Percentiles rank a stretch among this genome's conserved stretches.
These are phyloP conservation scores for Pseudococcus viburni DNA, from an alignment of 2,888 invertebrate genomes.

Conservation along the genomic window DNA sequence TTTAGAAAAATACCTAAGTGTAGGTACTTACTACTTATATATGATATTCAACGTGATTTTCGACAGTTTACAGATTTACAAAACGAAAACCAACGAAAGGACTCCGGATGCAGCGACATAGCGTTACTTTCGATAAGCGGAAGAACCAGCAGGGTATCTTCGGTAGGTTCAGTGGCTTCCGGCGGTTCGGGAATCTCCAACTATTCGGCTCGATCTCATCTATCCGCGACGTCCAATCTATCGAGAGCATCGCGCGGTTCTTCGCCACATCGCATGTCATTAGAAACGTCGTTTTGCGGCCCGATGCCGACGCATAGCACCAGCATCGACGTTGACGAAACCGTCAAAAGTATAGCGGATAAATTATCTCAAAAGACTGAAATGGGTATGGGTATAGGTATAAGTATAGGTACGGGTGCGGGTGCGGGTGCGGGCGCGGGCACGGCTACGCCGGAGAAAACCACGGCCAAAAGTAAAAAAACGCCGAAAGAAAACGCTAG, in stretches of 20 bases:
- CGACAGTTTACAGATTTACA: constrained; percentile 59
- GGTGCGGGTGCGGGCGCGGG: neutral
- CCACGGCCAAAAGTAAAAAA: neutral
- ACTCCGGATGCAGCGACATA: constrained; percentile 66
- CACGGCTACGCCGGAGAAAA: neutral
- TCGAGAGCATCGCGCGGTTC: constrained; percentile 73
- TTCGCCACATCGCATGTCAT: constrained; percentile 90
- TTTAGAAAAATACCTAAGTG: too few relatives aligned
- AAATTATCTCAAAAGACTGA: constrained; percentile 69
- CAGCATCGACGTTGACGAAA: constrained; percentile 68
- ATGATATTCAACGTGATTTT: neutral
- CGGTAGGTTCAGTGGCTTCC: constrained; percentile 77
- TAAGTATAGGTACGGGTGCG: neutral
- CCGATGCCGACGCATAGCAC: constrained; percentile 76
- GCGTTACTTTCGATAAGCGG: constrained; percentile 79
- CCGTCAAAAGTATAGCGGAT: constrained; percentile 70
- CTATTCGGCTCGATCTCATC: constrained; percentile 68
- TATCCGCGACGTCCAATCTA: constrained; percentile 69
- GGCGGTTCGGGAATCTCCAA: constrained; percentile 72
- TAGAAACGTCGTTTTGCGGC: constrained; percentile 93
- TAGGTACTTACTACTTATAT: too few relatives aligned
- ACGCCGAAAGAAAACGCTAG: neutral
- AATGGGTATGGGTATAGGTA: neutral
- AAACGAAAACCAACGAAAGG: constrained; percentile 61
- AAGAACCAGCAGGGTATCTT: constrained; percentile 85